Percentiles rank a stretch among this genome's conserved stretches.
These are phyloP conservation scores for Chrysomela aeneicollis DNA, from an alignment of 2,888 invertebrate genomes.

Conservation along the genomic window DNA sequence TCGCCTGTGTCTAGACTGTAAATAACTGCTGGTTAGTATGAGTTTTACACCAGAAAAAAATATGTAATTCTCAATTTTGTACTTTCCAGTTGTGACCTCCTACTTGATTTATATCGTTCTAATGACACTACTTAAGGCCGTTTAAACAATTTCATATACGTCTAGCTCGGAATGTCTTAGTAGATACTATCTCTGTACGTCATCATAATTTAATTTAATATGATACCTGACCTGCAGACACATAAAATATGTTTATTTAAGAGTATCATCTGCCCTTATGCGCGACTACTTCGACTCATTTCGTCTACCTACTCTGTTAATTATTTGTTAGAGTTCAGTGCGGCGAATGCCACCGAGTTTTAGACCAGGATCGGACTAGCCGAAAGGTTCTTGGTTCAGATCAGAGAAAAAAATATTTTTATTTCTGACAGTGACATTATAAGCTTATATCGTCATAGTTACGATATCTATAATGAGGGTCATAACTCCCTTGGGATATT, in stretches of 20 bases:
- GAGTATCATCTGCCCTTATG: conserved; percentile 39
- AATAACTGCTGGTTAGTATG: too few species aligned
- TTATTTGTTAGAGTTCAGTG: conserved; percentile 38
- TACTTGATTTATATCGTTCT: conserved; percentile 15
- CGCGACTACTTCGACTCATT: conserved; percentile 33
- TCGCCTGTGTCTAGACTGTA: too few species aligned
- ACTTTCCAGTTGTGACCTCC: not conserved
- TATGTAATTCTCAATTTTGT: too few species aligned
- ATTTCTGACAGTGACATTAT: too few species aligned
- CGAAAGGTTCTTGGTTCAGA: not conserved
- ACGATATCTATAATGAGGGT: too few species aligned
- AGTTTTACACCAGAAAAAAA: too few species aligned
- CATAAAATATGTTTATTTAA: conserved; percentile 42
- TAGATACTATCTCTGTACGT: conserved; percentile 38
- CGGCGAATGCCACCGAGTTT: not conserved
- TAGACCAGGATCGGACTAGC: conserved; percentile 10
- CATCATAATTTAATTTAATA: conserved; percentile 43
- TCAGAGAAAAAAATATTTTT: too few species aligned
- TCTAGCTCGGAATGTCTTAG: conserved; percentile 29
- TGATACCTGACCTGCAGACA: conserved; percentile 40
- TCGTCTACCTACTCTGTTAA: conserved; percentile 43
- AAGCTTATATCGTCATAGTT: too few species aligned
- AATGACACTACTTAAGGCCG: conserved; percentile 30
- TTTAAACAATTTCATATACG: conserved; percentile 30
- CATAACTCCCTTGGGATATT: too few species aligned